A percentile compares a stretch with the other conserved stretches of the same genome.
Evolutionary conservation across 2,113 vertebrate genomes (phyloP).

Genomic region (Enhydra lutris): DNA sequence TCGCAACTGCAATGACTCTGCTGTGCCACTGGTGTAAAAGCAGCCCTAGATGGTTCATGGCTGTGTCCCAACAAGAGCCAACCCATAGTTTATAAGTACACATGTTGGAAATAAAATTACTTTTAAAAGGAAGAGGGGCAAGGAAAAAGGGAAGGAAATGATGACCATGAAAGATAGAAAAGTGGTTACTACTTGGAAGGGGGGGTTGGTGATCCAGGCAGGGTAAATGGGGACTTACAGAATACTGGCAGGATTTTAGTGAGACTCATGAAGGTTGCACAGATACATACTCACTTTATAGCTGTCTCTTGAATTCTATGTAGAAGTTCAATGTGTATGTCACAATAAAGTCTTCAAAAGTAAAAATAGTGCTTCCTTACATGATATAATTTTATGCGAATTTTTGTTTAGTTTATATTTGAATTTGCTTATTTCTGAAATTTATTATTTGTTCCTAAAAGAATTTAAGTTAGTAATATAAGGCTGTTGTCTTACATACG

Average conservation of each 20-base stretch:
- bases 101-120: background rate
- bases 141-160: background rate
- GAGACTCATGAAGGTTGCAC: background rate
- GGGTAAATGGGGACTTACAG: background rate
- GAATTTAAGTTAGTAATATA: background rate
- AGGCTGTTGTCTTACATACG: background rate
- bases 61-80: background rate
- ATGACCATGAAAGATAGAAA: background rate
- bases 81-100: background rate
- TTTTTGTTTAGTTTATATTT: constrained; percentile 23
- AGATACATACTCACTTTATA: background rate
- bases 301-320: background rate
- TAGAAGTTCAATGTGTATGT: background rate
- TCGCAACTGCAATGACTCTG: background rate
- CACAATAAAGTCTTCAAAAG: background rate
- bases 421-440: constrained; percentile 34
- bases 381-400: background rate
- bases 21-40: background rate
- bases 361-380: constrained; percentile 1
- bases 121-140: background rate
- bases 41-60: background rate
- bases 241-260: background rate
- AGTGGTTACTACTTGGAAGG: background rate
- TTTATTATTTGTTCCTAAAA: background rate
- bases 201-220: background rate